Conservation (phyloP, 2,797 vertebrate genomes). For the Xerus rutilus region DNA sequence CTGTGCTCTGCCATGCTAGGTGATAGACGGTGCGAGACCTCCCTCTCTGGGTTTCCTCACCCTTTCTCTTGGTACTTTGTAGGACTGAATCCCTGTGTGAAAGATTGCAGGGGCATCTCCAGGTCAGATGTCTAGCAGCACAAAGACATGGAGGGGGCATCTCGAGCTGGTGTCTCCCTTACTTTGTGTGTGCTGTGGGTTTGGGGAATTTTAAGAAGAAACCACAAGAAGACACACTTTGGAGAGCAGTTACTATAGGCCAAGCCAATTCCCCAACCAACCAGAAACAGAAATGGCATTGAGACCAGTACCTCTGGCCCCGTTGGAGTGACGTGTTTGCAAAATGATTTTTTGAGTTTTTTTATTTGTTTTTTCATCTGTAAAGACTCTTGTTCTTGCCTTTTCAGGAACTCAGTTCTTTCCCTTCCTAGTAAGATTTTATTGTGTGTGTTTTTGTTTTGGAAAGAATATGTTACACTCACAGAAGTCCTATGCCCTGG, state of each 20-base stretch:
- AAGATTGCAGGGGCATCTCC: background rate
- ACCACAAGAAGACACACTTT: background rate
- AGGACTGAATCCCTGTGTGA: accelerated
- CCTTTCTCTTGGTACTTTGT: accelerated
- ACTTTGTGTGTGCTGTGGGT: accelerated
- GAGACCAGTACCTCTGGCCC: accelerated
- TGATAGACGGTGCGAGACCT: too few relatives aligned
- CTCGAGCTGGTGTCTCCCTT: background rate
- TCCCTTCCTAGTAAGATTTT: background rate
- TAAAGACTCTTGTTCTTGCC: background rate
- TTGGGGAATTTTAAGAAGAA: background rate
- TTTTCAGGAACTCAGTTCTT: background rate
- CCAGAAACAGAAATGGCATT: background rate
- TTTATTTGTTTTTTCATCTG: background rate
- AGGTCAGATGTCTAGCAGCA: background rate
- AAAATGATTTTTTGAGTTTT: background rate
- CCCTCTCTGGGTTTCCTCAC: background rate
- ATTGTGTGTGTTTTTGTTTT: background rate
- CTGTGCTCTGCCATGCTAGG: background rate
- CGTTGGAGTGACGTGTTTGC: background rate
- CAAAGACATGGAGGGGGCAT: too few relatives aligned
- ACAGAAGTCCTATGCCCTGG: background rate
- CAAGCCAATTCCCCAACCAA: too few relatives aligned
- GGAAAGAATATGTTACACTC: too few relatives aligned
- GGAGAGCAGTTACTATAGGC: too few relatives aligned